Conservation (phyloP, 2,797 vertebrate genomes). For the Hybognathus amarus region DNA sequence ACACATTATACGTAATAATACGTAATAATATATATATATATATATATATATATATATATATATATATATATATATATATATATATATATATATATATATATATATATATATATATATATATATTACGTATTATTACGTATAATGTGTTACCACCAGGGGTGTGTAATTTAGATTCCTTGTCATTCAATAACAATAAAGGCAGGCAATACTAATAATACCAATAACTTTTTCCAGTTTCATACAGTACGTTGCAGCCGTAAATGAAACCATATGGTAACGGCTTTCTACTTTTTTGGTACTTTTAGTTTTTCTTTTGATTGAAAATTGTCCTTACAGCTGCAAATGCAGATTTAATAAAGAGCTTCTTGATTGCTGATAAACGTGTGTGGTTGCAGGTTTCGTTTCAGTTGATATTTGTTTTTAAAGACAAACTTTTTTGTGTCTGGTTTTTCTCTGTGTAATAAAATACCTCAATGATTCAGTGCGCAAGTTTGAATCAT, state of each 20-base stretch:
- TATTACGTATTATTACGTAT: no score
- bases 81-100: no score
- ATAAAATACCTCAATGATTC: background rate
- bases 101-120: no score
- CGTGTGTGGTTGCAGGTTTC: background rate
- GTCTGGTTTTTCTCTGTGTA: background rate
- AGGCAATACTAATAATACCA: no score
- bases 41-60: no score
- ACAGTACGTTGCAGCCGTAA: background rate
- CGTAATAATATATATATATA: no score
- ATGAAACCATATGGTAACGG: background rate
- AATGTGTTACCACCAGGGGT: no score
- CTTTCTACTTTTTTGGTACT: background rate
- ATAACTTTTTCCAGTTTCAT: no score
- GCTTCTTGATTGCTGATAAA: background rate
- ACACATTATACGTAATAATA: no score
- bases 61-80: no score
- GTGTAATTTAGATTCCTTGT: no score
- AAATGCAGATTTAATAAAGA: background rate
- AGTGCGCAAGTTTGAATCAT: background rate
- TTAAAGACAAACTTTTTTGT: background rate
- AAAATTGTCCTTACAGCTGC: background rate
- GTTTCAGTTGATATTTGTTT: background rate
- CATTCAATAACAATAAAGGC: no score
- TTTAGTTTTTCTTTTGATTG: background rate